These are phyloP conservation scores for Ditula angustiorana DNA, from an alignment of 2,888 invertebrate genomes.

Conservation along the genomic window DNA sequence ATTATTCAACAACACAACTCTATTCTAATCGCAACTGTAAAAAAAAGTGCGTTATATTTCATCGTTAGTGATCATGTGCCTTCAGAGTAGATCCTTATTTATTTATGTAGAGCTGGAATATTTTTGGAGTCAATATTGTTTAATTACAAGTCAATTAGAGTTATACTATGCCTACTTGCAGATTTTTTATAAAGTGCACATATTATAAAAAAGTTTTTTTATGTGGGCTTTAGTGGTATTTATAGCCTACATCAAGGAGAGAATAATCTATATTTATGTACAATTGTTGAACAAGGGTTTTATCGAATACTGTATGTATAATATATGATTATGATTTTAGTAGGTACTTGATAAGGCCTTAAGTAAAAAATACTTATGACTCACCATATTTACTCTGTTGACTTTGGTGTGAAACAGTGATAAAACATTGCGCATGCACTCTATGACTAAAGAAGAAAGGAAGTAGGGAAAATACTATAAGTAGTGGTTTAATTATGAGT, in stretches of 20 bases:
- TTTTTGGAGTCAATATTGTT: no score
- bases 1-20: no score
- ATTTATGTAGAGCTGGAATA: no score
- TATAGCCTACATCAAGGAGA: background rate
- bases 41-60: no score
- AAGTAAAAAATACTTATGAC: background rate
- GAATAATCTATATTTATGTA: background rate
- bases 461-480: background rate
- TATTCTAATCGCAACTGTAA: no score
- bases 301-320: constrained; percentile 13
- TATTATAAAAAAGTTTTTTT: background rate
- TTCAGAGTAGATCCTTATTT: no score
- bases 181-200: no score
- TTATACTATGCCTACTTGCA: no score
- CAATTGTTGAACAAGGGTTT: background rate
- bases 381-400: constrained; percentile 15
- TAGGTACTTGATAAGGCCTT: constrained; percentile 6
- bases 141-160: no score
- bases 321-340: background rate
- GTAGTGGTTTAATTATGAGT: background rate
- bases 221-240: no score
- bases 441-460: background rate
- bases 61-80: no score
- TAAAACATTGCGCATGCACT: background rate
- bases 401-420: constrained; percentile 6